These are phyloP conservation scores for Trinorchestia longiramus DNA, from an alignment of 1,140 invertebrate genomes.

Conservation along the genomic window DNA sequence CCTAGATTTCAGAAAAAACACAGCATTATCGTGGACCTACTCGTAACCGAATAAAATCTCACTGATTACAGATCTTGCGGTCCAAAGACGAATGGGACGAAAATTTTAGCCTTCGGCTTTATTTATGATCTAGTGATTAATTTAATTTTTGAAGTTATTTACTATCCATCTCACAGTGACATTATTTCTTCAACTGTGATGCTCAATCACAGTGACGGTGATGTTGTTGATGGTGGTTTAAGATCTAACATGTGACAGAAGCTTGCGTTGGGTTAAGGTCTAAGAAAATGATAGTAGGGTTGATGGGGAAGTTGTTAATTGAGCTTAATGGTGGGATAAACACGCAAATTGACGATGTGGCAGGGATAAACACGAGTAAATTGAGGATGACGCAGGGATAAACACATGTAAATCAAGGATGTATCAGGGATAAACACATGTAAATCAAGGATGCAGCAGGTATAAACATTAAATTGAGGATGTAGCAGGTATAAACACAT, in stretches of 20 bases:
- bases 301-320: not conserved
- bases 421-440: not conserved
- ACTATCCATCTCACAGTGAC: not conserved
- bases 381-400: no score
- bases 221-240: not conserved
- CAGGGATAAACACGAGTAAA: no score
- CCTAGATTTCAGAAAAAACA: constrained; percentile 7
- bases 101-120: not conserved
- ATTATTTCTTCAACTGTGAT: constrained; percentile 3
- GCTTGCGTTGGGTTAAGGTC: not conserved
- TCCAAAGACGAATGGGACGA: constrained; percentile 26
- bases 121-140: constrained; percentile 36
- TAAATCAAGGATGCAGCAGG: not conserved
- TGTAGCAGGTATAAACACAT: no score
- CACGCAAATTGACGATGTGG: no score
- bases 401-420: no score
- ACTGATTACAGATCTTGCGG: constrained; percentile 19
- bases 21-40: not conserved
- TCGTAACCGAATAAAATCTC: constrained; percentile 49
- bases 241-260: not conserved
- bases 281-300: no score
- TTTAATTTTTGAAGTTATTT: constrained; percentile 11
- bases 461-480: not conserved
- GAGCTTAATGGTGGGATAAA: not conserved
- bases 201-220: not conserved